phyloP scores from a whole-genome alignment of 2,888 invertebrate genomes.

The Nipponacmea schrenckii region DNA sequence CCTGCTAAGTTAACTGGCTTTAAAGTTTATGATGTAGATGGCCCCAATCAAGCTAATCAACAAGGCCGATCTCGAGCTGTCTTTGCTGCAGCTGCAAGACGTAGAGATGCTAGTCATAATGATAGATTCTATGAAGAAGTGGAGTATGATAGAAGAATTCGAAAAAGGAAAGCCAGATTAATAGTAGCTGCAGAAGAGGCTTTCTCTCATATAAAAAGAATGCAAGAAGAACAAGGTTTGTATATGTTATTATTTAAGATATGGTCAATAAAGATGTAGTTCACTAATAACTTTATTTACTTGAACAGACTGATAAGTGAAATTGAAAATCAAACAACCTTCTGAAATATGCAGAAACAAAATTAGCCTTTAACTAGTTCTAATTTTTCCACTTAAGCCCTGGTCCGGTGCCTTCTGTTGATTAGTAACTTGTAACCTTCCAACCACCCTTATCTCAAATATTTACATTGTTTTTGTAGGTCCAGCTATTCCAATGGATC shows the following conservation, averaged over 20 bases:
- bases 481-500: slow-evolving; percentile 88
- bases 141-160: slow-evolving; percentile 91
- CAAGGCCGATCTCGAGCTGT: slow-evolving; percentile 60
- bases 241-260: not conserved
- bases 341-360: no score
- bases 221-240: slow-evolving; percentile 74
- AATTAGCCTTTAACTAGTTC: no score
- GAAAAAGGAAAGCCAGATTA: slow-evolving; percentile 88
- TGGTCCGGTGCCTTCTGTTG: no score
- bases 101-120: slow-evolving; percentile 93
- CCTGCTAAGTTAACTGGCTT: slow-evolving; percentile 59
- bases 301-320: no score
- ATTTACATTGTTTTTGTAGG: slow-evolving; percentile 42
- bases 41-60: slow-evolving; percentile 43
- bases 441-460: no score
- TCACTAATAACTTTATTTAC: no score
- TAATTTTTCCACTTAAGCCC: no score
- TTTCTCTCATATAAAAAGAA: slow-evolving; percentile 93
- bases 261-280: no score
- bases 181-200: slow-evolving; percentile 96
- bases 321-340: no score
- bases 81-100: slow-evolving; percentile 79
- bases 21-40: slow-evolving; percentile 97
- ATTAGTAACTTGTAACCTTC: no score
- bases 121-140: slow-evolving; percentile 96